A percentile compares a stretch with the other conserved stretches of the same genome.
phyloP scores from a whole-genome alignment of 2,888 invertebrate genomes.

The Vandiemenella viatica region DNA sequence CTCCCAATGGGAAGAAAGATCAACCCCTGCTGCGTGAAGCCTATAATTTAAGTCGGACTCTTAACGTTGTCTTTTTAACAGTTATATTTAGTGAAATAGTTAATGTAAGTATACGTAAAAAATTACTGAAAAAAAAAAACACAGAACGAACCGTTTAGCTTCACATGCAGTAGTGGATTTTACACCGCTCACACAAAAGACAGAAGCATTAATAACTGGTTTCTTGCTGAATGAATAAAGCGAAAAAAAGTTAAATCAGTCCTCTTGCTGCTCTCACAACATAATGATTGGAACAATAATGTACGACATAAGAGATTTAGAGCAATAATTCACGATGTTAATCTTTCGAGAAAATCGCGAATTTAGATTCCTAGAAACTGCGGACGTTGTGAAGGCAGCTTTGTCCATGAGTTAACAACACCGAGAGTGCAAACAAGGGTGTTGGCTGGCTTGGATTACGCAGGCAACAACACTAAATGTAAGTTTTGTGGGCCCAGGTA shows the following conservation, averaged over 20 bases:
- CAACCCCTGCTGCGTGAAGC: not conserved
- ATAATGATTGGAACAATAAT: no score
- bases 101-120: no score
- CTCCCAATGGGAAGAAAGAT: not conserved
- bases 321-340: not conserved
- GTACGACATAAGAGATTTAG: no score
- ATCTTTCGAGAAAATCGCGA: not conserved
- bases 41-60: no score
- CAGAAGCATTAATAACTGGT: not conserved
- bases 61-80: no score
- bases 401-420: not conserved
- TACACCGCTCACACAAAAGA: no score
- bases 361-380: not conserved
- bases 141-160: not conserved
- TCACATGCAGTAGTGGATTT: not conserved
- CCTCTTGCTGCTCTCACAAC: not conserved
- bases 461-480: constrained; percentile 2
- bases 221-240: not conserved
- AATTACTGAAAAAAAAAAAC: not conserved
- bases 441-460: not conserved
- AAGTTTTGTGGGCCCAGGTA: constrained; percentile 16
- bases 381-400: not conserved
- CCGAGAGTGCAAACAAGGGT: not conserved
- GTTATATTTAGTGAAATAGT: no score
- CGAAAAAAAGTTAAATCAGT: not conserved